Evolutionary conservation across 2,888 invertebrate species (phyloP), one percentile per base, ranked within the genome.

Genomic region (Myopa testacea): DNA sequence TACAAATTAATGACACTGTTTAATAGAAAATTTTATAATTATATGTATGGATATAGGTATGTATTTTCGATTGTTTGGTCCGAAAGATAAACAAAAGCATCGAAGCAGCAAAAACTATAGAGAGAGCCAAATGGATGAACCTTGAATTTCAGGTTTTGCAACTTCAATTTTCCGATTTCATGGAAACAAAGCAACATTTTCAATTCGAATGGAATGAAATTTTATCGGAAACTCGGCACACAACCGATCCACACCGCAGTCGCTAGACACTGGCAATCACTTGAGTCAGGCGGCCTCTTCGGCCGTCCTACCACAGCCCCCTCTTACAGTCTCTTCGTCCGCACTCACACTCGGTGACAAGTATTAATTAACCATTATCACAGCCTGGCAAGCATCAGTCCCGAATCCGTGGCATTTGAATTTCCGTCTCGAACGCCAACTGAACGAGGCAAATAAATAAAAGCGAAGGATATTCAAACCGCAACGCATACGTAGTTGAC

Each of bases 311-410:
- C 58, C 62, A 4, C 7, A 8, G 2, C 68, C 40, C 26, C 10
- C 45, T n/a, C 65, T 14, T 4, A 37, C 14, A 37, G 65, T 12
- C 38, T 2, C 7, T 4, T 38, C 5, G 26, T 26, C 40, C 68
- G 0, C 37, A 34, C 10, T 65, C 19, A 19, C 55, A 52, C 70
- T 16, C 70, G 10, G 67, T 69, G 60, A 73, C 73, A 19, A 62
- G 83, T 86, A 85, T 86, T 85, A 85, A 85, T 85, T 86, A 85
- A 84, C 84, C 84, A 86, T 86, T 85, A 84, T 83, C 84, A 81
- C 65, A 80, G 82, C 80, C 81, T 81, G 82, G 75, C 75, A 82
- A 82, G 82, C 80, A 80, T 84, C 81, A 80, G 55, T 75, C 52
- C 67, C 67, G 73, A 60, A 60, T 69, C 55, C 62, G 62, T 34